phyloP scores from a whole-genome alignment of 2,888 invertebrate genomes.

The Gibbula magus region DNA sequence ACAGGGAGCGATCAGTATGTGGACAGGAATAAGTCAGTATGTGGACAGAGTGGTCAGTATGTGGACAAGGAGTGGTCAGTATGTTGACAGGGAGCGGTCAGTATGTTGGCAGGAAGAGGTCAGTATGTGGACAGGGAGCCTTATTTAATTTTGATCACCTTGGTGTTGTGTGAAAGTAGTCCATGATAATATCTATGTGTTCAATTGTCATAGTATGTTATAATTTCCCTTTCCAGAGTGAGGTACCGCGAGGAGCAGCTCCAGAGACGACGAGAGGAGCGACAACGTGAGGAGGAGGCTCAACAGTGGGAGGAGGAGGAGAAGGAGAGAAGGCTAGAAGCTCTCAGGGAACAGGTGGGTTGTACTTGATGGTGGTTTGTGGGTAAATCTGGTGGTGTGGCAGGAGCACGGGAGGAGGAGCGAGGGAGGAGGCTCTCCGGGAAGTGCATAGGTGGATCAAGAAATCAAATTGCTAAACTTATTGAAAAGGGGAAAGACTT shows the following conservation, averaged over 20 bases:
- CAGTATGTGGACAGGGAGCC: no score
- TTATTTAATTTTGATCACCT: no score
- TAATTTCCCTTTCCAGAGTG: constrained; percentile 47
- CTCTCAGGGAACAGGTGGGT: constrained; percentile 63
- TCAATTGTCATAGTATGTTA: background rate
- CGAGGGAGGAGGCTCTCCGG: constrained; percentile 66
- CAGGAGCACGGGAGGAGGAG: constrained; percentile 62
- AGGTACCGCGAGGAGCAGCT: constrained; percentile 64
- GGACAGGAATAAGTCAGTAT: no score
- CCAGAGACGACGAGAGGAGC: constrained; percentile 60
- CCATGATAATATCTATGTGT: background rate
- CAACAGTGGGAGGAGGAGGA: constrained; percentile 60
- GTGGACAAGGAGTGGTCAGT: no score
- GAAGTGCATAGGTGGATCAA: no score
- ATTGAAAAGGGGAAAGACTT: no score
- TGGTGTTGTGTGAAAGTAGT: background rate
- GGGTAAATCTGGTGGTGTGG: constrained; percentile 41
- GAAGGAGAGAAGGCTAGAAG: constrained; percentile 68
- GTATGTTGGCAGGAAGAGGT: no score
- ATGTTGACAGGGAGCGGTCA: no score
- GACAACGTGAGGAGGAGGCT: constrained; percentile 53
- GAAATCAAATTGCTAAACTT: no score
- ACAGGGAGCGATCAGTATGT: no score
- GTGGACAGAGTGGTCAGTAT: no score
- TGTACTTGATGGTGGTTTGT: constrained; percentile 63